Percentiles rank a stretch among this genome's conserved stretches.
phyloP scores from a whole-genome alignment of 2,888 invertebrate species.

The Coenonympha arcania region DNA sequence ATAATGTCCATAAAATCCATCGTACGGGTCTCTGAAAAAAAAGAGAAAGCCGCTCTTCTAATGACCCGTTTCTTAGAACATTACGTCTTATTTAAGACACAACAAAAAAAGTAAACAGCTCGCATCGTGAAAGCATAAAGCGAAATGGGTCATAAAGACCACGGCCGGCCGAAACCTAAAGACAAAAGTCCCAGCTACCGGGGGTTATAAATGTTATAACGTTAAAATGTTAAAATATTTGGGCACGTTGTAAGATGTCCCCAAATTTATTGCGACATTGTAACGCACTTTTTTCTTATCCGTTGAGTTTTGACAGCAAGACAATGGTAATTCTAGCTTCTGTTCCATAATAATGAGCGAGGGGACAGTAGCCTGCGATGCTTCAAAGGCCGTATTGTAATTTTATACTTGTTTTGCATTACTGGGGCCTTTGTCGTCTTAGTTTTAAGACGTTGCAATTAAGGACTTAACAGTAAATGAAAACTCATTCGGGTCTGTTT shows the following conservation, averaged over 20 bases:
- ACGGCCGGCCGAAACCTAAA: slow-evolving; percentile 40
- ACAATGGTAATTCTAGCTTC: slow-evolving; percentile 63
- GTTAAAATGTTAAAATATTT: slow-evolving; percentile 48
- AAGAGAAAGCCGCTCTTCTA: slow-evolving; percentile 67
- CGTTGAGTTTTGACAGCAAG: slow-evolving; percentile 55
- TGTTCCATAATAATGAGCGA: slow-evolving; percentile 52
- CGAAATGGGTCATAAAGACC: slow-evolving; percentile 63
- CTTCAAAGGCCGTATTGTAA: slow-evolving; percentile 31
- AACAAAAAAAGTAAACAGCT: slow-evolving; percentile 61
- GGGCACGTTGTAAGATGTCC: slow-evolving; percentile 56
- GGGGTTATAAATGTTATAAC: slow-evolving; percentile 28
- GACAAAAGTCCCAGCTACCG: slow-evolving; percentile 66
- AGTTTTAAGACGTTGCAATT: slow-evolving; percentile 26
- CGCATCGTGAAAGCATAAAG: slow-evolving; percentile 58
- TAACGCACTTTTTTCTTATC: slow-evolving; percentile 56
- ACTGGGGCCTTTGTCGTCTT: slow-evolving; percentile 28
- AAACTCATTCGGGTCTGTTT: slow-evolving; percentile 25
- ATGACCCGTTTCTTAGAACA: slow-evolving; percentile 70
- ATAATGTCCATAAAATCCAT: slow-evolving; percentile 69
- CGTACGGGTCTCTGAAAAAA: slow-evolving; percentile 60
- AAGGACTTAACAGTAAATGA: slow-evolving; percentile 37
- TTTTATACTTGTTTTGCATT: slow-evolving; percentile 31
- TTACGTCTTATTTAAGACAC: slow-evolving; percentile 72
- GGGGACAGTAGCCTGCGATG: slow-evolving; percentile 28
- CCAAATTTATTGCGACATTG: slow-evolving; percentile 65